Evolutionary conservation across 2,113 vertebrate species (phyloP).

Genomic region (Morone saxatilis): DNA sequence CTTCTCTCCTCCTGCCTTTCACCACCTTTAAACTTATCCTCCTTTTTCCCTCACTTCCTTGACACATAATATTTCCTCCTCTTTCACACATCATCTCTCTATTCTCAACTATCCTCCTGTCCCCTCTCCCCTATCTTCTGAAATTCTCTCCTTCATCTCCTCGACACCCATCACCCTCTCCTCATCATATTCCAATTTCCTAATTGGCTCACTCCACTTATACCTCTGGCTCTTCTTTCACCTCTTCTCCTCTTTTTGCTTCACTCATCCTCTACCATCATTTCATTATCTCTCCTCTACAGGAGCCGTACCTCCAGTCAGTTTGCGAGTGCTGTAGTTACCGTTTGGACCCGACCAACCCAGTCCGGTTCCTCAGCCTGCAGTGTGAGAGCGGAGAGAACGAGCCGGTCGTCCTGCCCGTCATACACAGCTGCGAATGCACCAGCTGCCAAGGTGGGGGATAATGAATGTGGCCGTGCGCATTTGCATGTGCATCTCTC

Average conservation of each 20-base stretch:
- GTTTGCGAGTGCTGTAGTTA: constrained; percentile 92
- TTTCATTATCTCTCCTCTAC: constrained; percentile 6
- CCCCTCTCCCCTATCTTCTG: not conserved
- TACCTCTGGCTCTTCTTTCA: not conserved
- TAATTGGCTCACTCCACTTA: constrained; percentile 3
- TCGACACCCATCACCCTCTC: not conserved
- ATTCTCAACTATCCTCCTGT: not conserved
- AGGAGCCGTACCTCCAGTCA: constrained; percentile 92
- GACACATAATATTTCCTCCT: not conserved
- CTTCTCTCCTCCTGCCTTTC: not conserved
- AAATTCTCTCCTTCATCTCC: not conserved
- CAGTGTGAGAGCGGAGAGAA: constrained; percentile 82
- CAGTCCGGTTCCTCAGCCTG: constrained; percentile 88
- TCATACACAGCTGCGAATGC: constrained; percentile 93
- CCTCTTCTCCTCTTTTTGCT: not conserved
- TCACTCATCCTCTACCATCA: not conserved
- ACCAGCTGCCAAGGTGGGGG: constrained; percentile 90
- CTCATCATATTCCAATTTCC: constrained; percentile 27
- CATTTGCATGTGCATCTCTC: constrained; percentile 36
- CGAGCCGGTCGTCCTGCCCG: constrained; percentile 88
- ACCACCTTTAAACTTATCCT: not conserved
- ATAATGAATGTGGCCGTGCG: not conserved
- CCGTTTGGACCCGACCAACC: constrained; percentile 86
- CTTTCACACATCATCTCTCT: not conserved
- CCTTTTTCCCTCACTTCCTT: not conserved